A percentile compares a stretch with the other conserved stretches of the same genome.
Evolutionary conservation across 2,888 invertebrate species (phyloP).

Genomic region (Esperia sulphurella): DNA sequence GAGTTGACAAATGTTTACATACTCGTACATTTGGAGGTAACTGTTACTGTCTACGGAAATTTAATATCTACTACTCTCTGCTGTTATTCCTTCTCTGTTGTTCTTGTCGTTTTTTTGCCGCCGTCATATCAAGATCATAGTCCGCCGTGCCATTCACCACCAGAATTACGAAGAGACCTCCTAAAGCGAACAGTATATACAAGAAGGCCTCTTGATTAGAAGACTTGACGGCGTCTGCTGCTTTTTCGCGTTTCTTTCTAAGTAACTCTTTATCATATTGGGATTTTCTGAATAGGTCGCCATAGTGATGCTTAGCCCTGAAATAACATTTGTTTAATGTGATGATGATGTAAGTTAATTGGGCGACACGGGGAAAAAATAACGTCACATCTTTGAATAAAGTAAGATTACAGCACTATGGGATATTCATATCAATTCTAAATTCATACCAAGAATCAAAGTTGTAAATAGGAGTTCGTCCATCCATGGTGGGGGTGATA

Average conservation of each 20-base stretch:
- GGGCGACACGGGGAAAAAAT: no score
- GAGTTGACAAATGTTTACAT: no score
- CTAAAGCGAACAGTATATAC: slow-evolving; percentile 34
- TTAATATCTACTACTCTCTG: no score
- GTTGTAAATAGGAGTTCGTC: slow-evolving; percentile 84
- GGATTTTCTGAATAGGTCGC: slow-evolving; percentile 45
- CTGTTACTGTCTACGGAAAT: no score
- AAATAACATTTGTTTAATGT: no score
- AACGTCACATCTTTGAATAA: no score
- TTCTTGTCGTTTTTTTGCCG: neutral
- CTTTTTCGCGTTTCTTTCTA: slow-evolving; percentile 27
- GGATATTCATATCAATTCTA: no score
- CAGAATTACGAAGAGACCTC: slow-evolving; percentile 34
- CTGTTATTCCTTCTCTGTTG: neutral
- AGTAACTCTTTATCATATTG: slow-evolving; percentile 43
- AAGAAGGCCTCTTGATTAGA: slow-evolving; percentile 43
- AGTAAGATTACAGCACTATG: no score
- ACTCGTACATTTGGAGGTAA: no score
- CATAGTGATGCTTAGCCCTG: slow-evolving; percentile 77
- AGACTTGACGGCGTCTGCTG: slow-evolving; percentile 17
- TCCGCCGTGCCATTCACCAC: slow-evolving; percentile 41
- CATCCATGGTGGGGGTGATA: slow-evolving; percentile 75
- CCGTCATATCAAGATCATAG: slow-evolving; percentile 40
- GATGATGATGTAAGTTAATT: no score
- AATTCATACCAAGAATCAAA: slow-evolving; percentile 86